phyloP scores from a whole-genome alignment of 2,888 invertebrate genomes.

The Lepidochitona cinerea region DNA sequence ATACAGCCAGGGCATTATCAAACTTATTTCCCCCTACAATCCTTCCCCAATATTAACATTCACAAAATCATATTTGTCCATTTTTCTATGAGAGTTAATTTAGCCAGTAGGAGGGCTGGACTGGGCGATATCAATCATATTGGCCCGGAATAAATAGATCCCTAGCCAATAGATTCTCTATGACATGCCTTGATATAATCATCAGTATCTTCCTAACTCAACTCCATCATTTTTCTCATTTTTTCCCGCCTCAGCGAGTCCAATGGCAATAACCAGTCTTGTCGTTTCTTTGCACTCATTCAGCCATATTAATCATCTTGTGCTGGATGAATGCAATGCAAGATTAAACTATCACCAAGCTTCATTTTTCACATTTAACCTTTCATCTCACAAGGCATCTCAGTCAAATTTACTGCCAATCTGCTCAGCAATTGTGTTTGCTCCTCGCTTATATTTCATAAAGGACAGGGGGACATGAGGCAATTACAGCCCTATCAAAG shows the following conservation, averaged over 20 bases:
- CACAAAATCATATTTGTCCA: conserved; percentile 3
- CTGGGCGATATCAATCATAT: not conserved
- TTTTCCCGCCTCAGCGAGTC: not conserved
- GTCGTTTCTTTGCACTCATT: not conserved
- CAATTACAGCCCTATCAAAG: not conserved
- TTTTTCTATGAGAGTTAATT: not conserved
- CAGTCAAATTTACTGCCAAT: not conserved
- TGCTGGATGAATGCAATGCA: not conserved
- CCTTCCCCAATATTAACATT: not conserved
- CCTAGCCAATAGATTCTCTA: too few species aligned
- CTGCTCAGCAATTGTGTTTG: not conserved
- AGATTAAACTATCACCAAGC: not conserved
- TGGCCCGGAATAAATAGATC: not conserved
- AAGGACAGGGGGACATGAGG: not conserved
- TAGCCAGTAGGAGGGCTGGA: not conserved
- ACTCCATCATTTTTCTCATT: not conserved
- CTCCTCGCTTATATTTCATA: conserved; percentile 8
- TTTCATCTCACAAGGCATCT: not conserved
- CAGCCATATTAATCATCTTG: not conserved
- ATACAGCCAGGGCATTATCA: too few species aligned
- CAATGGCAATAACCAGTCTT: not conserved
- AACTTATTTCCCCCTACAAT: not conserved
- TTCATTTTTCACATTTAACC: conserved; percentile 1
- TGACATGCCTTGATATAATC: too few species aligned
- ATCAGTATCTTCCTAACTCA: too few species aligned